Base-by-base conservation (phyloP, 2,888 invertebrate species). In the Cheiracanthium punctorium region DNA sequence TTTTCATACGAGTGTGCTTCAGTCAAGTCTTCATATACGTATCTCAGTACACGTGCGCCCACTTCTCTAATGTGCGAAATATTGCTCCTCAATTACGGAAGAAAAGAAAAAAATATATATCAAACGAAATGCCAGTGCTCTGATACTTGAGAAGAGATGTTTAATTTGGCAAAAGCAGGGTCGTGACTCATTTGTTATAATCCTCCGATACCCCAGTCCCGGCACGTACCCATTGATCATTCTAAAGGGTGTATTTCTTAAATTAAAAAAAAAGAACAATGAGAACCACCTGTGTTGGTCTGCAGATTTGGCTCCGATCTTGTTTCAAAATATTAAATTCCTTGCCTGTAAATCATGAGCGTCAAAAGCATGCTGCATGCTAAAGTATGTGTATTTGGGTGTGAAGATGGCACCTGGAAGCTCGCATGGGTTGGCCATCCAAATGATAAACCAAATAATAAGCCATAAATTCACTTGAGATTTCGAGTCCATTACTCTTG, bases 41-140 rank as follows among this genome's bases (percentile, higher is more conserved):
- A 24, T 69, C 41, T 30, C 58, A 29, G 43, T 48, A 29, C 69
- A 30, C 65, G 32, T 48, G 33, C 41, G 37, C 10, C 30, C 30
- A n/a, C 28, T 0, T n/a, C 41, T 30, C 28, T 43, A 82, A 71
- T 64, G 48, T 32, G 65, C 41, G 32, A 28, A 28, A 76, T 76
- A 80, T 82, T 76, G 76, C 52, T n/a, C 81, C 17, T 37, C 80
- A 28, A 80, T 80, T 80, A 80, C 64, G 37, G n/a, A 8, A 37
- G 37, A 10, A 10, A 37, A 37, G 10, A 37, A 10, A 10, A 37
- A 7, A 37, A 37, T 10, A 37, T 10, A 37, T 37, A 10, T 37
- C 4, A 37, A 4, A 7, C 7, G 7, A 37, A 10, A 74, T 74
- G 30, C n/a, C n/a, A 20, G n/a, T 69, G 7, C 37, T 37, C 37